A percentile compares a stretch with the other conserved stretches of the same genome.
phyloP scores from a whole-genome alignment of 2,888 invertebrate genomes.

The Patella caerulea region DNA sequence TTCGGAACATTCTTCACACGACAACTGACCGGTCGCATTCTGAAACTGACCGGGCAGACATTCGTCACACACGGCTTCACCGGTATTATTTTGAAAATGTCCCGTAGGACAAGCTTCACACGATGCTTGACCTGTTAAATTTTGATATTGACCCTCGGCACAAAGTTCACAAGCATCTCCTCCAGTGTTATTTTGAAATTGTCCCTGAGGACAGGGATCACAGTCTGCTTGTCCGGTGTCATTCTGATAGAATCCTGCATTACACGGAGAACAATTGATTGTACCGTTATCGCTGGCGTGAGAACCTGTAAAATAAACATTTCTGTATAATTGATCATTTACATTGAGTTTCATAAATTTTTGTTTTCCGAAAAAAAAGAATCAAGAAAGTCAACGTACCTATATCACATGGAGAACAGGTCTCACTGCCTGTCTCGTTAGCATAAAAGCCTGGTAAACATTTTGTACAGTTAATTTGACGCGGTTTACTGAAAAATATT shows the following conservation, averaged over 20 bases:
- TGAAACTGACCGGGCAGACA: slow-evolving; percentile 21
- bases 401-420: slow-evolving; percentile 20
- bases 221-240: too few species aligned
- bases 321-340: too few species aligned
- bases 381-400: neutral
- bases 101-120: slow-evolving; percentile 23
- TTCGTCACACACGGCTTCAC: slow-evolving; percentile 19
- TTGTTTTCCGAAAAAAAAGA: too few species aligned
- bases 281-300: neutral
- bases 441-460: slow-evolving; percentile 3
- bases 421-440: slow-evolving; percentile 14
- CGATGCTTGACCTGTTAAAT: slow-evolving; percentile 20
- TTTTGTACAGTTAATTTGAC: slow-evolving; percentile 23
- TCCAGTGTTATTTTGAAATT: too few species aligned
- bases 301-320: neutral
- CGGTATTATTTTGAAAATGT: slow-evolving; percentile 14
- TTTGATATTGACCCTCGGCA: slow-evolving; percentile 22
- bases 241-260: slow-evolving; percentile 9
- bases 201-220: too few species aligned
- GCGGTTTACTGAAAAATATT: neutral
- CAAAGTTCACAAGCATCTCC: slow-evolving; percentile 15
- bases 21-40: slow-evolving; percentile 13
- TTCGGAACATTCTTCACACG: slow-evolving; percentile 20
- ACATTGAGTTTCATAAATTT: too few species aligned
- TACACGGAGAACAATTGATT: slow-evolving; percentile 14